Conservation (phyloP, 2,888 invertebrate species). For the Argyresthia albistria region DNA sequence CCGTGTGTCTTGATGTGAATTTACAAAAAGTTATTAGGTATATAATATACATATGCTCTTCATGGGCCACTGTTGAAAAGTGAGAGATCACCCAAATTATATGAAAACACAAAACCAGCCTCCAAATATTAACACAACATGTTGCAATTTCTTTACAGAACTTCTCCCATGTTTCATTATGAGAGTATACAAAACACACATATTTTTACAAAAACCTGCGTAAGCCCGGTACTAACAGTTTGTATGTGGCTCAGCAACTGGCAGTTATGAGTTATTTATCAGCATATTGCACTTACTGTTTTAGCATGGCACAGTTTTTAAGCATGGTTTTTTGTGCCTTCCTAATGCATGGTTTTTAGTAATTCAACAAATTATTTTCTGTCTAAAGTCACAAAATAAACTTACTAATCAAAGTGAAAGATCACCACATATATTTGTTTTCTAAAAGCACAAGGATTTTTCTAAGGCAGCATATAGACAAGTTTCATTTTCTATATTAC, state of each 20-base stretch:
- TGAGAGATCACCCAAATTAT: neutral
- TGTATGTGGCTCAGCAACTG: constrained; percentile 5
- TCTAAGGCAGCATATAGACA: no score
- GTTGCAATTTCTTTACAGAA: constrained; percentile 12
- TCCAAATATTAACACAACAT: neutral
- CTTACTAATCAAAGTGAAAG: no score
- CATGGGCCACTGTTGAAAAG: no score
- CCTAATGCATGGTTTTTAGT: constrained; percentile 5
- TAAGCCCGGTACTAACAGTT: constrained; percentile 12
- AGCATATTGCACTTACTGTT: no score
- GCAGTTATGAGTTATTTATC: neutral
- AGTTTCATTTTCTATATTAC: no score
- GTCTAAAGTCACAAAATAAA: no score
- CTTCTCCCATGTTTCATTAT: constrained; percentile 6
- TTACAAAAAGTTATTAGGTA: no score
- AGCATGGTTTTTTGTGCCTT: neutral
- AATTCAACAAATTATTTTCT: neutral
- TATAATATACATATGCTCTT: no score
- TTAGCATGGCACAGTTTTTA: neutral
- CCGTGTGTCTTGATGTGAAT: no score
- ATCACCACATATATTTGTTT: no score
- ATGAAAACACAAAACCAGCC: neutral
- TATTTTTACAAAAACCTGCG: constrained; percentile 6
- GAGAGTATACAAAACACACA: constrained; percentile 16
- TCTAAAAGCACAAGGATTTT: no score